Conservation (phyloP, 2,113 vertebrate genomes). For the Orcinus orca region DNA sequence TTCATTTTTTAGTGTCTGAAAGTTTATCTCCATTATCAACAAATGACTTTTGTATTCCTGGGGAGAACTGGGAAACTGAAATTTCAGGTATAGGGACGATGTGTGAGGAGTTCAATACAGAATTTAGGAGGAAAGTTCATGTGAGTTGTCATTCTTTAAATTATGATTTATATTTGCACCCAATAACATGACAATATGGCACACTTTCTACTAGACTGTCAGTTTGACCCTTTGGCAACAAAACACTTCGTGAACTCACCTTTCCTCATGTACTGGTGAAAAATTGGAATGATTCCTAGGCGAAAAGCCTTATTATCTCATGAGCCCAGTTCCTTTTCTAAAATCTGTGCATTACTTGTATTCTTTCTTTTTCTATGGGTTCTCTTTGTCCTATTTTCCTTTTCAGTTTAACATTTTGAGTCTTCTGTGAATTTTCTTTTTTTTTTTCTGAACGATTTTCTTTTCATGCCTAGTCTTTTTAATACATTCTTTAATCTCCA, state of each 20-base stretch:
- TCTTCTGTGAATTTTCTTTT: background rate
- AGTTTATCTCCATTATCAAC: slow-evolving; percentile 67
- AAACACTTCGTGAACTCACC: background rate
- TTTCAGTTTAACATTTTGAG: background rate
- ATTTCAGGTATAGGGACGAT: slow-evolving; percentile 75
- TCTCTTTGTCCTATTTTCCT: background rate
- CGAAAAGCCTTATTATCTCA: background rate
- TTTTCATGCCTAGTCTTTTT: background rate
- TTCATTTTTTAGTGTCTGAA: slow-evolving; percentile 72
- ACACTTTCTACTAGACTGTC: background rate
- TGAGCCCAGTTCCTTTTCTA: background rate
- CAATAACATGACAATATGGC: background rate
- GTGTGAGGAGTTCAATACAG: slow-evolving; percentile 86
- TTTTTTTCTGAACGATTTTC: background rate
- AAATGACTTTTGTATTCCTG: slow-evolving; percentile 60
- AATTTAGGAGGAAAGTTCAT: slow-evolving; percentile 88
- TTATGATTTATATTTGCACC: background rate
- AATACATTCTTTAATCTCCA: background rate
- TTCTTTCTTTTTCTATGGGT: background rate
- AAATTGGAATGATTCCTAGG: background rate
- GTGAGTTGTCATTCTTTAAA: slow-evolving; percentile 75
- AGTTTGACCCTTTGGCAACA: background rate
- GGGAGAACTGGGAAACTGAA: slow-evolving; percentile 68
- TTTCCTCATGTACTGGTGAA: background rate
- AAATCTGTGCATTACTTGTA: background rate